phyloP scores from a whole-genome alignment of 2,797 vertebrate species.

The Chiloscyllium punctatum region DNA sequence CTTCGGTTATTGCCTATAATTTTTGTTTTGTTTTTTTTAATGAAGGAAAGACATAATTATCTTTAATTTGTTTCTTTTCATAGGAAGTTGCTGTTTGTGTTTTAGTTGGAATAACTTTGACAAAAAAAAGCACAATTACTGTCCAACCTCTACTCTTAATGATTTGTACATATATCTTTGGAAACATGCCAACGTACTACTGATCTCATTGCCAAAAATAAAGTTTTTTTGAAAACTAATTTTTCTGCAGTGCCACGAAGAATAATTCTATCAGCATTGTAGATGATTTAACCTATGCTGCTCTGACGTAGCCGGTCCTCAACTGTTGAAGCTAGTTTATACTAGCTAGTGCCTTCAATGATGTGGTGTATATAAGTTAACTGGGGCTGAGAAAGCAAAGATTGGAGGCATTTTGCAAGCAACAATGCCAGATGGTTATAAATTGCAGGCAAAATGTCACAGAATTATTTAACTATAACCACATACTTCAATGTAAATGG shows the following conservation, averaged over 20 bases:
- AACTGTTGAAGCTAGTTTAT: not conserved
- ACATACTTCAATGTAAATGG: not conserved
- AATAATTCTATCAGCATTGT: too few species aligned
- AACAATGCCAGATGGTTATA: not conserved
- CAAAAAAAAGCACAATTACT: constrained; percentile 25
- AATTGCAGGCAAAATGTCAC: not conserved
- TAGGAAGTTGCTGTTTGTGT: constrained; percentile 27
- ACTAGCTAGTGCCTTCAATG: not conserved
- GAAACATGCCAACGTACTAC: not conserved
- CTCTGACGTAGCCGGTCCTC: not conserved
- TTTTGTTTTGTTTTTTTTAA: constrained; percentile 38
- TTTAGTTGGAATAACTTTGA: constrained; percentile 38
- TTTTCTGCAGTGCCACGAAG: not conserved
- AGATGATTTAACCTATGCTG: not conserved
- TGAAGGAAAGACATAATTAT: constrained; percentile 38
- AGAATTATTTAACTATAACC: not conserved
- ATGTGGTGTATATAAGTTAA: not conserved
- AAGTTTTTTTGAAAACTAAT: constrained; percentile 4
- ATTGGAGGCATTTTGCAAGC: not conserved
- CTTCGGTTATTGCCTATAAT: constrained; percentile 36
- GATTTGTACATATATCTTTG: constrained; percentile 31
- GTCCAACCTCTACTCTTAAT: constrained; percentile 2
- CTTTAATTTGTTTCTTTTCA: constrained; percentile 34
- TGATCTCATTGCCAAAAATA: constrained; percentile 22
- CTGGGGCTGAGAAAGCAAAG: not conserved